Evolutionary conservation across 2,113 vertebrate genomes (phyloP).

Genomic region (Melozone crissalis): DNA sequence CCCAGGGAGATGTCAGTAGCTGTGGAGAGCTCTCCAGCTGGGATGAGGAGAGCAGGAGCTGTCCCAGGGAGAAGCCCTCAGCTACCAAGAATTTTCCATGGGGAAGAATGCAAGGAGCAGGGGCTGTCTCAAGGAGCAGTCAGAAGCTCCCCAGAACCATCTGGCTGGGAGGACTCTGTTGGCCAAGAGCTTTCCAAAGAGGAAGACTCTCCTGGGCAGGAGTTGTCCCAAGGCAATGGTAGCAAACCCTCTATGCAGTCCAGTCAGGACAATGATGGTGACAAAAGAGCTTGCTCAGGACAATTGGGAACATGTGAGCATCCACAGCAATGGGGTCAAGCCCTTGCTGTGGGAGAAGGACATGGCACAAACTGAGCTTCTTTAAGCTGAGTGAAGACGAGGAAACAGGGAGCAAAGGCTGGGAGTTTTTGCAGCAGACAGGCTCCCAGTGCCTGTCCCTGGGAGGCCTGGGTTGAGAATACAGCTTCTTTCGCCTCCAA

Average conservation of each 20-base stretch:
- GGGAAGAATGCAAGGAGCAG: background rate
- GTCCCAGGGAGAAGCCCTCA: background rate
- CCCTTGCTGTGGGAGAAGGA: background rate
- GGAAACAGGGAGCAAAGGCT: background rate
- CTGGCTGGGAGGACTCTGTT: background rate
- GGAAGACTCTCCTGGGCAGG: rapidly evolving
- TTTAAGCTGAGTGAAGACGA: background rate
- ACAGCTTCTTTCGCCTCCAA: background rate
- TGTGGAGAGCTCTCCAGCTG: background rate
- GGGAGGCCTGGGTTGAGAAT: rapidly evolving
- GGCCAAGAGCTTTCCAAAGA: background rate
- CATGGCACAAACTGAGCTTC: background rate
- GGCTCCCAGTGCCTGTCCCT: background rate
- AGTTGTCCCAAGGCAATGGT: background rate
- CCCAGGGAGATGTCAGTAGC: background rate
- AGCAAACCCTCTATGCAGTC: background rate
- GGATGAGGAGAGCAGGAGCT: background rate
- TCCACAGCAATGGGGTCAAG: background rate
- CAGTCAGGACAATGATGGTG: background rate
- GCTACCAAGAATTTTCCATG: background rate
- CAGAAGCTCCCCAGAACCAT: rapidly evolving
- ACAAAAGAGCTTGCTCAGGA: background rate
- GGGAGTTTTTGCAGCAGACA: background rate
- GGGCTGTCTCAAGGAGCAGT: background rate
- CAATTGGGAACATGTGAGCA: rapidly evolving